Evolutionary conservation across 2,888 invertebrate genomes (phyloP), one percentile per base, ranked within the genome.

Genomic region (Drosophila peninsularis): DNA sequence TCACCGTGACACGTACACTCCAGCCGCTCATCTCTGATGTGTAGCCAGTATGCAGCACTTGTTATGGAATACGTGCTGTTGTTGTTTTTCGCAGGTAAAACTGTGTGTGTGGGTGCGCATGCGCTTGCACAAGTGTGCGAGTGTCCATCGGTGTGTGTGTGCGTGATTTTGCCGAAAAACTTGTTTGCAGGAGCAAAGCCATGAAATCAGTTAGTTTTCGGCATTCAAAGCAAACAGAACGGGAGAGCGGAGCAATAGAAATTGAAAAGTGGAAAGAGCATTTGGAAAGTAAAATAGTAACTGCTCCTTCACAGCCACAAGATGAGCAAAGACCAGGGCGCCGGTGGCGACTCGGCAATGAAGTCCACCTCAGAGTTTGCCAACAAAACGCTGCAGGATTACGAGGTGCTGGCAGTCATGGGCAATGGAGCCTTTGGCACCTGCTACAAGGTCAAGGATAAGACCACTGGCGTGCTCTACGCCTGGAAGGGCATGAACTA

Each of bases 401-500:
- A 94, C 90, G 94, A 94, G 86, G 94, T 94, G 17, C 80, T 94
- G 41, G 93, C 93, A 36, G 93, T 94, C 3, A 94, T 95, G 85
- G 94, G 94, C 5, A 93, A 93, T 62, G 94, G 94, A 5, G 93
- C 94, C 13, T 94, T 94, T 88, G 94, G 94, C 54, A 94, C 94
- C 24, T 94, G 94, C 76, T 94, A 94, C 79, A 95, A 94, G 91
- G 94, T 95, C 7, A 91, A 93, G 69, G 93, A 94, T 70, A 94
- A 94, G 84, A 88, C 88, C 65, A 94, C 93, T 60, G 93, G 93
- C 13, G 92, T 94, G 82, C 90, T 94, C 3, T 94, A 93, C 80
- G 94, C 94, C 3, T 95, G 95, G 94, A 94, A 95, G 89, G 94
- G 94, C 45, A 92, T 95, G 78, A 93, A 94, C 81, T 95, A 94